Percentiles rank a stretch among this genome's conserved stretches.
phyloP scores from a whole-genome alignment of 2,888 invertebrate species.

The Stramonita haemastoma region DNA sequence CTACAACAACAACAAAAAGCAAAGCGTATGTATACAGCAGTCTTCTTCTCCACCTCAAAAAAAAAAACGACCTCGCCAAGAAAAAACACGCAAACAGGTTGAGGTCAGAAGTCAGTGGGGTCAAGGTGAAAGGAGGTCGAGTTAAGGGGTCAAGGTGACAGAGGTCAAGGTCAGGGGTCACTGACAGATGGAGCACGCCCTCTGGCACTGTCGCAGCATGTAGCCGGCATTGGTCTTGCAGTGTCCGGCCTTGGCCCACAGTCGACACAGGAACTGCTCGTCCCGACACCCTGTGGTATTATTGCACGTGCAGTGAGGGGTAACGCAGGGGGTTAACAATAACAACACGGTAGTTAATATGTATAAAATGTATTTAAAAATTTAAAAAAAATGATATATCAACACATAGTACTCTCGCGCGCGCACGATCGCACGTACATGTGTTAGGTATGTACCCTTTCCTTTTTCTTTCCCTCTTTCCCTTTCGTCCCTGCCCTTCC shows the following conservation, averaged over 20 bases:
- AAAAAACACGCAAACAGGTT: background rate
- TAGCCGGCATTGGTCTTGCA: conserved; percentile 54
- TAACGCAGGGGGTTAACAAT: too few relatives aligned
- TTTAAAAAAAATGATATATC: too few relatives aligned
- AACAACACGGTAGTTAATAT: too few relatives aligned
- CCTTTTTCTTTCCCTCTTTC: background rate
- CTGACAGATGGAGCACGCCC: conserved; percentile 54
- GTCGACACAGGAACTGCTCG: conserved; percentile 50
- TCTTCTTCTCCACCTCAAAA: background rate
- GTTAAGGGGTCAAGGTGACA: background rate
- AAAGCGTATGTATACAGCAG: too few relatives aligned
- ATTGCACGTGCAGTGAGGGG: background rate
- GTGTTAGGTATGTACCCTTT: background rate
- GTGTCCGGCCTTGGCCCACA: conserved; percentile 56
- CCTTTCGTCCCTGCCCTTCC: background rate
- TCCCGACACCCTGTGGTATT: conserved; percentile 54
- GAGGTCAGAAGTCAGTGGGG: background rate
- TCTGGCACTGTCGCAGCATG: conserved; percentile 58
- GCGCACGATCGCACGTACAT: background rate
- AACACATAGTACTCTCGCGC: background rate
- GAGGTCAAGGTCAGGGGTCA: background rate
- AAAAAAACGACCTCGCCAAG: too few relatives aligned
- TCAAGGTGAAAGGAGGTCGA: too few relatives aligned
- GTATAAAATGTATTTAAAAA: too few relatives aligned
- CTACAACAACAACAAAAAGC: background rate